Conservation (phyloP, 2,113 vertebrate genomes). For the Haplochromis burtoni region DNA sequence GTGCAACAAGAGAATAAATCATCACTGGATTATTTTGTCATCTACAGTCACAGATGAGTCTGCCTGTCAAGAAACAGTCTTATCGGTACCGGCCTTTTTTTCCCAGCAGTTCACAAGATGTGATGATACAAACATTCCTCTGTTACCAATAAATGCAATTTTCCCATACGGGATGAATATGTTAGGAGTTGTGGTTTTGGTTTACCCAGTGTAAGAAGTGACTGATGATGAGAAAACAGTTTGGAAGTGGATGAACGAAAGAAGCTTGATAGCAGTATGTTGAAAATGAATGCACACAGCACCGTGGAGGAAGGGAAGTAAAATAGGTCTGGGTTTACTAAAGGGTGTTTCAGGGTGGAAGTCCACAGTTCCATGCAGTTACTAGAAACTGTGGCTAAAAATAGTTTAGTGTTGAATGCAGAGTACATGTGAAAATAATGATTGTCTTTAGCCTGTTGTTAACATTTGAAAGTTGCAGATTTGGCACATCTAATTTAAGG, state of each 20-base stretch:
- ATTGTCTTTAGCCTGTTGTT: neutral
- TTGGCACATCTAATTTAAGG: neutral
- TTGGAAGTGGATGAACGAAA: neutral
- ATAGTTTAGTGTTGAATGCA: neutral
- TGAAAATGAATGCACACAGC: neutral
- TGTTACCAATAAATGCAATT: neutral
- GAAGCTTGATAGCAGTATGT: neutral
- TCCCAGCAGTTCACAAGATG: neutral
- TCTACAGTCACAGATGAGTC: neutral
- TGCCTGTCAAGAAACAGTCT: neutral
- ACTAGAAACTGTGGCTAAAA: neutral
- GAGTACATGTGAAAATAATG: neutral
- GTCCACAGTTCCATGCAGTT: neutral
- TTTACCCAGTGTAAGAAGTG: neutral
- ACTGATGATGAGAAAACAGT: neutral
- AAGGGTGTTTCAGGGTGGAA: neutral
- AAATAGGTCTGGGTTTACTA: neutral
- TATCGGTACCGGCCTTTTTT: neutral
- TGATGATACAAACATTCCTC: neutral
- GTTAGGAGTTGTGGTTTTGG: neutral
- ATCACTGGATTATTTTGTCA: neutral
- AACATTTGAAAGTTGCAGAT: neutral
- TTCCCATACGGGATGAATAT: neutral
- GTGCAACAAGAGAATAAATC: neutral
- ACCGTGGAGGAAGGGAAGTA: neutral